These are phyloP conservation scores for Drosophila nr. medialis DNA, from an alignment of 2,888 invertebrate species.

Conservation along the genomic window DNA sequence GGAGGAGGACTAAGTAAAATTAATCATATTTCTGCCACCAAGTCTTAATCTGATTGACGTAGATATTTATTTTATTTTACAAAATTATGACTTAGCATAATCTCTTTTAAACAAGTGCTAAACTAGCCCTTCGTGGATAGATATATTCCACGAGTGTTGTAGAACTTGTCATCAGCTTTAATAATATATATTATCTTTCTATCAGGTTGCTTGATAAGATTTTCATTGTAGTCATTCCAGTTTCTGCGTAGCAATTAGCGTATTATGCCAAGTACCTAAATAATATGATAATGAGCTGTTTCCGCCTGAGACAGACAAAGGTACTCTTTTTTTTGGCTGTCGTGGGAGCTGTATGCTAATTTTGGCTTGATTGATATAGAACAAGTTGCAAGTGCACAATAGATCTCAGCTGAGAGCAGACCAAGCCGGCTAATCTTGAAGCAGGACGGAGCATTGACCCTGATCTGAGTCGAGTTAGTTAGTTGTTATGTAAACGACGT, in stretches of 20 bases:
- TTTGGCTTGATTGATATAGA: conserved; percentile 43
- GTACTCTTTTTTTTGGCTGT: background rate
- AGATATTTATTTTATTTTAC: background rate
- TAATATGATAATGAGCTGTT: conserved; percentile 59
- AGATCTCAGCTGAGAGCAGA: conserved; percentile 8
- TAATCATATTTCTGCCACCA: background rate
- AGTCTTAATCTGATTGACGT: background rate
- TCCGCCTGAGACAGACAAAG: conserved; percentile 44
- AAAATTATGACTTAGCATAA: background rate
- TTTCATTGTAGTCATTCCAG: background rate
- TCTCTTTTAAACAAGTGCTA: background rate
- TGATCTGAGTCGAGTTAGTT: conserved; percentile 25
- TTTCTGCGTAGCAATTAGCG: conserved; percentile 49
- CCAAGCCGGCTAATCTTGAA: conserved; percentile 14
- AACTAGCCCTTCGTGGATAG: conserved; percentile 2
- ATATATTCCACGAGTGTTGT: conserved; percentile 20
- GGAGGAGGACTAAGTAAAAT: background rate
- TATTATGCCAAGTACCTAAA: conserved; percentile 52
- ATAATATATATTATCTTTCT: conserved; percentile 4
- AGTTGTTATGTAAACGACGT: conserved; percentile 61
- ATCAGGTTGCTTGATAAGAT: conserved; percentile 44
- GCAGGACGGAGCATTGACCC: conserved; percentile 56
- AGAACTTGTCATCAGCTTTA: conserved; percentile 7
- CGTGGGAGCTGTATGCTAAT: conserved; percentile 67
- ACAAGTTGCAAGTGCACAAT: conserved; percentile 22